Conservation (phyloP, 2,888 invertebrate species). For the Dorcus parallelipipedus region DNA sequence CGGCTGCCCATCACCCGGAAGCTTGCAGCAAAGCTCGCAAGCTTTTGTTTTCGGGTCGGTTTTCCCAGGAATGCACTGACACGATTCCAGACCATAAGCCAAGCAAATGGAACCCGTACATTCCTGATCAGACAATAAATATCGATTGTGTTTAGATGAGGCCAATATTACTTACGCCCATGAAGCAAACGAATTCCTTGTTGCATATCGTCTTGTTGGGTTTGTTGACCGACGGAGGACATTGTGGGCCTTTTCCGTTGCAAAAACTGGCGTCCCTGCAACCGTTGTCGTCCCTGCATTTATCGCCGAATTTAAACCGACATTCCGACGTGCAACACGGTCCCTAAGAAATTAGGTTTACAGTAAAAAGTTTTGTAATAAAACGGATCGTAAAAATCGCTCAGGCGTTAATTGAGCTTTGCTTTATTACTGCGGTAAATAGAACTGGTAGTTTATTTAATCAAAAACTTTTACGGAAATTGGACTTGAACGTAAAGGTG, state of each 20-base stretch:
- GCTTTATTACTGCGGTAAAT: too few relatives aligned
- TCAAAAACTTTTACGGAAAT: too few relatives aligned
- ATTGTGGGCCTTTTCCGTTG: constrained; percentile 82
- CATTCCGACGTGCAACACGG: constrained; percentile 93
- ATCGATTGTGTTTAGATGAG: constrained; percentile 2
- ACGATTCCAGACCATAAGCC: constrained; percentile 93
- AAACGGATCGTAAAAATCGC: too few relatives aligned
- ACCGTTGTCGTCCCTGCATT: constrained; percentile 90
- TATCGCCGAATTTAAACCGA: constrained; percentile 78
- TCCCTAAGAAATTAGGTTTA: constrained; percentile 60
- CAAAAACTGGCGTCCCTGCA: constrained; percentile 92
- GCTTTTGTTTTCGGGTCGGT: constrained; percentile 80
- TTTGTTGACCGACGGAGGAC: constrained; percentile 89
- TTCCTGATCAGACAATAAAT: constrained; percentile 56
- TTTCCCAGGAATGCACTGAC: constrained; percentile 81
- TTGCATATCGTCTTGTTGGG: constrained; percentile 95
- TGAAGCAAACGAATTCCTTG: constrained; percentile 94
- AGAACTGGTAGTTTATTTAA: too few relatives aligned
- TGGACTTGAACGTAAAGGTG: too few relatives aligned
- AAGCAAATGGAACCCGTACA: constrained; percentile 98
- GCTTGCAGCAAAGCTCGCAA: constrained; percentile 89
- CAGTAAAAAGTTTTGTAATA: background rate
- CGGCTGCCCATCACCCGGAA: constrained; percentile 75
- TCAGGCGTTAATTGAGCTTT: too few relatives aligned
- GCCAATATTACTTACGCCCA: constrained; percentile 71